These are phyloP conservation scores for Tineola bisselliella DNA, from an alignment of 2,888 invertebrate genomes.

Conservation along the genomic window DNA sequence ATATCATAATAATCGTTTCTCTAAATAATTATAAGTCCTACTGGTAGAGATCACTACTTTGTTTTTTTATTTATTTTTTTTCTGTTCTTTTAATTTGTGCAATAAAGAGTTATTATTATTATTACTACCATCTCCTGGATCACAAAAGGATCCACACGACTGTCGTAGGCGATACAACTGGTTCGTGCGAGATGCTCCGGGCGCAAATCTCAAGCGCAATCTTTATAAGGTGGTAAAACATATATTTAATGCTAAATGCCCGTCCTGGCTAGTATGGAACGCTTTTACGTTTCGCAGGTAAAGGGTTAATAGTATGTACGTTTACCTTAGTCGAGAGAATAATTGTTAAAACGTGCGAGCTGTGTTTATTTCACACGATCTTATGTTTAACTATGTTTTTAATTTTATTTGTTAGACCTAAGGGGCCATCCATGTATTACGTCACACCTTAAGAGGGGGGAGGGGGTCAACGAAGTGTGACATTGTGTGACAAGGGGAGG, in stretches of 20 bases:
- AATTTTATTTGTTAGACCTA: neutral
- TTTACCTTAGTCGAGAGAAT: neutral
- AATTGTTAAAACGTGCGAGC: slow-evolving; percentile 1
- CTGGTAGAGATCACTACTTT: too few species aligned
- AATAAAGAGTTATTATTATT: too few species aligned
- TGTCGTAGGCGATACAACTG: slow-evolving; percentile 37
- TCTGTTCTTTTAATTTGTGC: too few species aligned
- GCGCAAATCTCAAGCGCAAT: slow-evolving; percentile 52
- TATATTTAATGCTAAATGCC: slow-evolving; percentile 22
- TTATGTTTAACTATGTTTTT: neutral
- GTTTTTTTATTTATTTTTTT: too few species aligned
- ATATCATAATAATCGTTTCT: too few species aligned
- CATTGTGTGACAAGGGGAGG: too few species aligned
- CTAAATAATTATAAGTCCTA: too few species aligned
- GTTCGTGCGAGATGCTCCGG: slow-evolving; percentile 54
- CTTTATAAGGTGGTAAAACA: slow-evolving; percentile 68
- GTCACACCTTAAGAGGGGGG: too few species aligned
- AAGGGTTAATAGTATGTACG: slow-evolving; percentile 7
- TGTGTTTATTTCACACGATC: neutral
- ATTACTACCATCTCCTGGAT: neutral
- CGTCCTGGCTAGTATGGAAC: neutral
- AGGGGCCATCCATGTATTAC: too few species aligned
- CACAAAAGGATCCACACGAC: neutral
- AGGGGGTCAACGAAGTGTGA: too few species aligned
- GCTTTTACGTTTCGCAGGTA: neutral